phyloP scores from a whole-genome alignment of 2,888 invertebrate species.

The Linyphia triangularis region DNA sequence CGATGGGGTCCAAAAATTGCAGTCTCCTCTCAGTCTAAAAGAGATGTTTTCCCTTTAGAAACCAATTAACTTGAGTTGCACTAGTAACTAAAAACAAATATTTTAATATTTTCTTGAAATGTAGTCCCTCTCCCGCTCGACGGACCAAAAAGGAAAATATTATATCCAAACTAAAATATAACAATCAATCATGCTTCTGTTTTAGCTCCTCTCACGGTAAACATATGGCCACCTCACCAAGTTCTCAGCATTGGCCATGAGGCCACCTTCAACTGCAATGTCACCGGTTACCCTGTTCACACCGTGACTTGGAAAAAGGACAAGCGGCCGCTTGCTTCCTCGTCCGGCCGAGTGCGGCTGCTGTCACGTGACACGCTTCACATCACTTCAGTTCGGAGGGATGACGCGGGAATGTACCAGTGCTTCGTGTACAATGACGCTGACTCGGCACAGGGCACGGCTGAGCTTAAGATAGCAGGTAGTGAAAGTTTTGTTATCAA shows the following conservation, averaged over 20 bases:
- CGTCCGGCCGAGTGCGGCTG: slow-evolving; percentile 4
- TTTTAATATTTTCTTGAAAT: too few species aligned
- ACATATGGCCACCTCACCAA: slow-evolving; percentile 83
- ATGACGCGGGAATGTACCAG: slow-evolving; percentile 94
- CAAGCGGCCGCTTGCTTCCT: slow-evolving; percentile 82
- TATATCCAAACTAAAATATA: too few species aligned
- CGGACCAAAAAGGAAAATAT: too few species aligned
- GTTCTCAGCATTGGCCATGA: slow-evolving; percentile 91
- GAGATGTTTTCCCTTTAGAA: too few species aligned
- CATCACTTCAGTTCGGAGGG: slow-evolving; percentile 86
- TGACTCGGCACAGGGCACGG: slow-evolving; percentile 90
- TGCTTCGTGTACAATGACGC: slow-evolving; percentile 91
- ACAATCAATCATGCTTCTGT: too few species aligned
- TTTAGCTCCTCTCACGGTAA: slow-evolving; percentile 90
- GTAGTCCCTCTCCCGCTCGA: too few species aligned
- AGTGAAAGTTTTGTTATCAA: neutral
- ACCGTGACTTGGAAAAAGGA: slow-evolving; percentile 90
- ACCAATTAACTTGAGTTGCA: too few species aligned
- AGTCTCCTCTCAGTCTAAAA: too few species aligned
- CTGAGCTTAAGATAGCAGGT: slow-evolving; percentile 88
- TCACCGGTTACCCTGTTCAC: slow-evolving; percentile 90
- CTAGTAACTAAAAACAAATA: too few species aligned
- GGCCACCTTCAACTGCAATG: slow-evolving; percentile 91
- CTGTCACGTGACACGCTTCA: slow-evolving; percentile 78
- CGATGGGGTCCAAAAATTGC: too few species aligned